Conservation (phyloP, 2,888 invertebrate genomes). For the Perizoma affinitatum region DNA sequence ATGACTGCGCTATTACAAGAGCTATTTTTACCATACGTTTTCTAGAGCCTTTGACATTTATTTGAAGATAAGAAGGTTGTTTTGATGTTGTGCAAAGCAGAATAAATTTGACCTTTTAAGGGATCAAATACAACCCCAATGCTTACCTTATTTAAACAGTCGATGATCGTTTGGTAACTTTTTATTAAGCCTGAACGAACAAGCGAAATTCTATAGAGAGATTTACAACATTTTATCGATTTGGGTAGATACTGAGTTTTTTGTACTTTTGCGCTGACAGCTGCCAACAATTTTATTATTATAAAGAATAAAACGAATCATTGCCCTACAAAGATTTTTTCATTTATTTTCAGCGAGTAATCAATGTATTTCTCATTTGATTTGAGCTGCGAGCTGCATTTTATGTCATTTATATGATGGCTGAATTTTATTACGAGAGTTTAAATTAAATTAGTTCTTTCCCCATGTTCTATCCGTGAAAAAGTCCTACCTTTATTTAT, state of each 20-base stretch:
- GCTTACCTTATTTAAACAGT: too few relatives aligned
- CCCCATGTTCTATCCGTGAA: background rate
- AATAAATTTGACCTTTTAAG: too few relatives aligned
- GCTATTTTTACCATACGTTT: constrained; percentile 11
- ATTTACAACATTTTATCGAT: too few relatives aligned
- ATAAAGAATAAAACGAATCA: background rate
- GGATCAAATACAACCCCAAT: too few relatives aligned
- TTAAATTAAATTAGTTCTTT: too few relatives aligned
- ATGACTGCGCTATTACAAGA: background rate
- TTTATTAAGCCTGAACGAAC: too few relatives aligned
- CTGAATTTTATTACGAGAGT: constrained; percentile 18
- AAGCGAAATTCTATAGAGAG: too few relatives aligned
- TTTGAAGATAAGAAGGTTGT: too few relatives aligned
- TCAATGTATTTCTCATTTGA: constrained; percentile 17
- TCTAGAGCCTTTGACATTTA: background rate
- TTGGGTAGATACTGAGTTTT: too few relatives aligned
- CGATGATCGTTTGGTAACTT: too few relatives aligned
- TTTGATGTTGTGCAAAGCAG: too few relatives aligned
- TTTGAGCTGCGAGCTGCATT: constrained; percentile 7
- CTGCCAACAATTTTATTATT: background rate
- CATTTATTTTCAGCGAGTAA: constrained; percentile 5
- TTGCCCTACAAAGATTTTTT: constrained; percentile 15
- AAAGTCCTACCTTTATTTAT: background rate
- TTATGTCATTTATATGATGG: constrained; percentile 15
- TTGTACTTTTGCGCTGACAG: too few relatives aligned